Evolutionary conservation across 2,113 vertebrate species (phyloP).

Genomic region (Poecilia latipinna): DNA sequence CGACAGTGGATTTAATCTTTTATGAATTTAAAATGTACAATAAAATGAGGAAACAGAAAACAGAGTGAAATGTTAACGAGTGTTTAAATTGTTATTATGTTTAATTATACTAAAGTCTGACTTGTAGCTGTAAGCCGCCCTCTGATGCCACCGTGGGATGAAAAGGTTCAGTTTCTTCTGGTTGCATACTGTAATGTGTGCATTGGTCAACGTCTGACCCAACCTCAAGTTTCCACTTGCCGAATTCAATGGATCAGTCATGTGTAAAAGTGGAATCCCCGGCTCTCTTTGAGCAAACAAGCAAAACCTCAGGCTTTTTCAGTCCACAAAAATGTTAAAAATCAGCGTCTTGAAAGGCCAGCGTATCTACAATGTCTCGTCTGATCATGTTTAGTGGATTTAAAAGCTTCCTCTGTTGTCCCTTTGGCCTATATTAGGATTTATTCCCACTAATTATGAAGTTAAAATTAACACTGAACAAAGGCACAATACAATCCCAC

Average conservation of each 20-base stretch:
- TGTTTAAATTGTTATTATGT: not conserved
- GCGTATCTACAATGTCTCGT: conserved; percentile 18
- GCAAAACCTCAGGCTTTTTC: conserved; percentile 23
- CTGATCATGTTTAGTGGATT: conserved; percentile 6
- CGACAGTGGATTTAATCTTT: not conserved
- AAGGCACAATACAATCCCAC: conserved; percentile 59
- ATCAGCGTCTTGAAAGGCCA: conserved; percentile 27
- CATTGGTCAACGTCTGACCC: conserved; percentile 46
- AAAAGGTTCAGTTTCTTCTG: conserved; percentile 21
- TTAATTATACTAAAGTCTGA: not conserved
- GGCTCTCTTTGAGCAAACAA: conserved; percentile 43
- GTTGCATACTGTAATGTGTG: conserved; percentile 37
- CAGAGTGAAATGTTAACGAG: not conserved
- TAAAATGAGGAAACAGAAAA: not conserved
- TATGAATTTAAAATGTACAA: not conserved
- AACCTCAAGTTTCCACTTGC: conserved; percentile 49
- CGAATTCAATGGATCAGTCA: conserved; percentile 26
- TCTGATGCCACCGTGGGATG: not conserved
- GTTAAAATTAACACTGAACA: conserved; percentile 61
- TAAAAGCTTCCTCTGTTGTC: conserved; percentile 4
- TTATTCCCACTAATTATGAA: conserved; percentile 13
- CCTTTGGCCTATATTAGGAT: conserved; percentile 1
- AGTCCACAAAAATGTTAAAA: conserved; percentile 46
- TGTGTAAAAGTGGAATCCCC: conserved; percentile 43
- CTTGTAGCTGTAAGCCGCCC: too few relatives aligned